Evolutionary conservation across 2,888 invertebrate genomes (phyloP), one percentile per base, ranked within the genome.

Genomic region (Noctuana brunneofusca): DNA sequence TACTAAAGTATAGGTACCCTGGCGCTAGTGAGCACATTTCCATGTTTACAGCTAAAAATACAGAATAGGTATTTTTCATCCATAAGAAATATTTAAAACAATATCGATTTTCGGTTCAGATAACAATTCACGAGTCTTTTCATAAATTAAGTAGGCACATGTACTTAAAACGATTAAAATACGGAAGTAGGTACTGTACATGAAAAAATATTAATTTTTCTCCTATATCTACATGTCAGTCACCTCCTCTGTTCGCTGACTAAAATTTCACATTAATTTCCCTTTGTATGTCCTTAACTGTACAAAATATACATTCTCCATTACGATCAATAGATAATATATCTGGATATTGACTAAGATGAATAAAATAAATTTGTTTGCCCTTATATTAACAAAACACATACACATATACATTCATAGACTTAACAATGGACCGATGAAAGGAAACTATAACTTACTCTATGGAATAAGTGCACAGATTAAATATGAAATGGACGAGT

Each of bases 141-240:
- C 62, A 70, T 73, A 73, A 73, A 70, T 71, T 74, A 73, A 74
- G 71, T 74, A 73, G 71, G 68, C 71, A 68, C 68, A 66, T 66
- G 64, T 69, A 66, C 67, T 69, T 69, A 68, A 48, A 60, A 64
- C 66, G 16, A 57, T 62, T 66, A 71, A 71, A 71, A 68, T 63
- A 67, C 68, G 68, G 66, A 75, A 70, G 72, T 70, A 71, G 75
- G 78, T 76, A 81, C 80, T 83, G 82, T 83, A 83, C 83, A 82
- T 74, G 71, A 75, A 77, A 79, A 78, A 75, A 75, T 71, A 75
- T 70, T 62, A 66, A 65, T 70, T 72, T 72, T 66, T 63, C 68
- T 64, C 65, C 70, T 75, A 75, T 72, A 63, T 63, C 75, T 80
- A 81, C 72, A 76, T 35, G 72, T 78, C 80, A 81, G 80, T 78